Evolutionary conservation across 2,888 invertebrate species (phyloP), one percentile per base, ranked within the genome.

Genomic region (Arenicola marina): DNA sequence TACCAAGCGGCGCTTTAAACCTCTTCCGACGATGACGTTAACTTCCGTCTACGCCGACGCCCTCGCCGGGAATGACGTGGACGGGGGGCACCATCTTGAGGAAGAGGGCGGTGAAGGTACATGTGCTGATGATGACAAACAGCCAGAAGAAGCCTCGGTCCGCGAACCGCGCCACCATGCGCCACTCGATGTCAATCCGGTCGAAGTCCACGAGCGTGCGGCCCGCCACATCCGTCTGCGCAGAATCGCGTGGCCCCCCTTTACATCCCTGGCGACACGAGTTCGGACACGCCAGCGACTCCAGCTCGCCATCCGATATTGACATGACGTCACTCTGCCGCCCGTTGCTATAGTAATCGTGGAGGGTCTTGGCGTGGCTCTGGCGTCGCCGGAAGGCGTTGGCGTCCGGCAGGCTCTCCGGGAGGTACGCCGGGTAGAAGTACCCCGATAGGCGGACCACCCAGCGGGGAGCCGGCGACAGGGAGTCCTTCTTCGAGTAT

Each of bases 91-190:
- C 44, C 72, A 72, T 72, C 59, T 68, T 65, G 21, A 61, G 38
- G 55, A 73, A 63, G 38, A 73, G 57, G 15, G 59, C 59, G 1
- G 62, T 51, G n/a, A 71, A 68, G 4, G 66, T 65, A 28, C 58
- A 38, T 21, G 65, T 26, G 56, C 73, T 73, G 53, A 76, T 34
- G 18, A 63, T 61, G 15, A 76, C 26, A 61, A 75, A 75, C n/a
- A 74, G 43, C 73, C 75, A 75, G 65, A 75, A 72, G 53, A 75
- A 76, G 44, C 71, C 53, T 11, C 73, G 67, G 48, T 76, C 73
- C 34, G 65, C 62, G 28, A 69, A 65, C 55, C 68, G 63, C 34
- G 75, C 71, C 15, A 73, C 66, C 45, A 69, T 55, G 26, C 62
- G 45, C 74, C 74, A 75, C 56, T 72, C 72, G 11, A 61, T 65